Conservation (phyloP, 2,797 vertebrate species). For the Galagoides demidoff region DNA sequence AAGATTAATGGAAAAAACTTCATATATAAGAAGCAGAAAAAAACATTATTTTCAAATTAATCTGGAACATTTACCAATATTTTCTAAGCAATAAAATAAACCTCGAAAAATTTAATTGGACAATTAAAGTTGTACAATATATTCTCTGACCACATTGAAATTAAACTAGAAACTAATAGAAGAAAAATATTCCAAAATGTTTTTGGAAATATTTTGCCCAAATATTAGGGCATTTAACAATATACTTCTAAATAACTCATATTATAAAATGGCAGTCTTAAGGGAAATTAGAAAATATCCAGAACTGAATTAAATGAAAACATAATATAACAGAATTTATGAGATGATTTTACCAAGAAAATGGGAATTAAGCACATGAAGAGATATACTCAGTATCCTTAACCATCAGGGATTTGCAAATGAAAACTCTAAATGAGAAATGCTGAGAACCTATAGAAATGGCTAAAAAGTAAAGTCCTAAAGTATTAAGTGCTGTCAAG, state of each 20-base stretch:
- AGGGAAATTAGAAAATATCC: conserved; percentile 26
- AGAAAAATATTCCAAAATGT: conserved; percentile 24
- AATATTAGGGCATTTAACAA: conserved; percentile 31
- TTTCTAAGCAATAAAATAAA: conserved; percentile 15
- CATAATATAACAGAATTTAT: neutral
- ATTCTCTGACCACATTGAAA: conserved; percentile 42
- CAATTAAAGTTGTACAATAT: neutral
- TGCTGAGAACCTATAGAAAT: neutral
- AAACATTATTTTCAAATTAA: conserved; percentile 30
- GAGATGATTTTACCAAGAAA: conserved; percentile 21
- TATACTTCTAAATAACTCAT: conserved; percentile 14
- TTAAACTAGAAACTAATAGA: neutral
- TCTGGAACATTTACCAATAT: neutral
- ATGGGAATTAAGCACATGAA: neutral
- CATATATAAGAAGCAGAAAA: conserved; percentile 4
- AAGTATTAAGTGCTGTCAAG: conserved; percentile 20
- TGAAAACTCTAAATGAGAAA: neutral
- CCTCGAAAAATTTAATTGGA: neutral
- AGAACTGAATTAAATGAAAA: conserved; percentile 45
- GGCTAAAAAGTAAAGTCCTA: neutral
- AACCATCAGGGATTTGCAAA: neutral
- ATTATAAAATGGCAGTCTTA: neutral
- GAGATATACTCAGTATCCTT: neutral
- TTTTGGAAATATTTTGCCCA: neutral
- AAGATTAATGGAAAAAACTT: neutral